Conservation (phyloP, 2,113 vertebrate species). For the Regulus satrapa region DNA sequence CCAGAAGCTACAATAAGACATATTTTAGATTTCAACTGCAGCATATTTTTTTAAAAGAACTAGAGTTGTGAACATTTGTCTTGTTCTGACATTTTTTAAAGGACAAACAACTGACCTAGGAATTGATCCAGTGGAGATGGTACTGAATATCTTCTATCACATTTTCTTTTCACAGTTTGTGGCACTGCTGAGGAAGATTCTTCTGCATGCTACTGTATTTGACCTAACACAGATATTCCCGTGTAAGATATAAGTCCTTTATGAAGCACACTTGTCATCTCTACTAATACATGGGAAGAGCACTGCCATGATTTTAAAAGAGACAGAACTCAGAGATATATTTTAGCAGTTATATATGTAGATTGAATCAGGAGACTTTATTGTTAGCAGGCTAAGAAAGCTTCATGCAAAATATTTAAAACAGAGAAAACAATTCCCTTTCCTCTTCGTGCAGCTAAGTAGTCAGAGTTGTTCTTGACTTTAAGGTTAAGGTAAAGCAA, state of each 20-base stretch:
- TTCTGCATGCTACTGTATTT: not conserved
- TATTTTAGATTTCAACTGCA: not conserved
- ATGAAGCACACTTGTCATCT: constrained; percentile 45
- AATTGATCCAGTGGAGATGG: not conserved
- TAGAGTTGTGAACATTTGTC: constrained; percentile 11
- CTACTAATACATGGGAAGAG: not conserved
- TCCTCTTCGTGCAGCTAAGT: not conserved
- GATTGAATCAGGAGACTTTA: not conserved
- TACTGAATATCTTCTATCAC: constrained; percentile 20
- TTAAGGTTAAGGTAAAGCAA: not conserved
- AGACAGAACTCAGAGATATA: not conserved
- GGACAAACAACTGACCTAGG: constrained; percentile 56
- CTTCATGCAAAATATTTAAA: not conserved
- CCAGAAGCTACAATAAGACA: not conserved
- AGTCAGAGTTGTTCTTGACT: not conserved
- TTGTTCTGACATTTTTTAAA: constrained; percentile 50
- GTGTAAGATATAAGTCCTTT: constrained; percentile 24
- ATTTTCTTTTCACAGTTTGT: constrained; percentile 31
- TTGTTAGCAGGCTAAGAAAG: not conserved
- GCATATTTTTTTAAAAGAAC: not conserved
- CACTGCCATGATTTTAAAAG: not conserved
- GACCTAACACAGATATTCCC: constrained; percentile 49
- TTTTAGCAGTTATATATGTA: not conserved
- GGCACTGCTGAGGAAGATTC: not conserved
- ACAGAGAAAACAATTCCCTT: not conserved